These are phyloP conservation scores for Globodera ellingtonae DNA, from an alignment of 1,140 invertebrate species.

Conservation along the genomic window DNA sequence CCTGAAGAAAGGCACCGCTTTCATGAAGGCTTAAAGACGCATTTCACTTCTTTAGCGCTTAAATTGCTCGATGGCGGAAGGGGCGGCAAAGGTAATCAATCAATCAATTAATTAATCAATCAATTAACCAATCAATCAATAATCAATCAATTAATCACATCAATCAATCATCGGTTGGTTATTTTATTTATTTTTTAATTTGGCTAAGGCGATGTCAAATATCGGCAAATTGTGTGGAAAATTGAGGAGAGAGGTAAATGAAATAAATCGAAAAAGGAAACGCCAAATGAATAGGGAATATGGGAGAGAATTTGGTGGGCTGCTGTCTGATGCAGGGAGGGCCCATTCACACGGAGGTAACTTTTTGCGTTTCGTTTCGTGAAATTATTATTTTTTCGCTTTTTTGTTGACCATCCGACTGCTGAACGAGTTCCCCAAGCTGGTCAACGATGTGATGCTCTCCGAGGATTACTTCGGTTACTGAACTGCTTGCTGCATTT, in stretches of 20 bases:
- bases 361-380: constrained; percentile 73
- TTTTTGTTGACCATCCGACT: constrained; percentile 74
- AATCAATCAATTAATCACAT: no score
- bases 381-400: not conserved
- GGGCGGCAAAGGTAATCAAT: constrained; percentile 65
- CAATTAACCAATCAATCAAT: no score
- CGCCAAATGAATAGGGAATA: constrained; percentile 70
- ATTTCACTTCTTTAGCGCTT: constrained; percentile 43
- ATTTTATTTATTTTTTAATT: no score
- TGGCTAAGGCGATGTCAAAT: constrained; percentile 69
- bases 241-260: constrained; percentile 75
- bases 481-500: not conserved
- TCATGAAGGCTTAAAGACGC: constrained; percentile 6
- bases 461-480: constrained; percentile 93
- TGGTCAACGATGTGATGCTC: constrained; percentile 93
- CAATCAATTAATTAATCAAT: not conserved
- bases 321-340: constrained; percentile 88
- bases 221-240: constrained; percentile 87
- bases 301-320: constrained; percentile 91
- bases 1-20: constrained; percentile 59
- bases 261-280: not conserved
- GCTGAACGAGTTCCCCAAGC: constrained; percentile 83
- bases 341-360: constrained; percentile 83
- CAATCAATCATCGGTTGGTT: no score
- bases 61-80: constrained; percentile 66